Evolutionary conservation across 2,888 invertebrate genomes (phyloP), one percentile per base, ranked within the genome.

Genomic region (Coecobrya sp.): DNA sequence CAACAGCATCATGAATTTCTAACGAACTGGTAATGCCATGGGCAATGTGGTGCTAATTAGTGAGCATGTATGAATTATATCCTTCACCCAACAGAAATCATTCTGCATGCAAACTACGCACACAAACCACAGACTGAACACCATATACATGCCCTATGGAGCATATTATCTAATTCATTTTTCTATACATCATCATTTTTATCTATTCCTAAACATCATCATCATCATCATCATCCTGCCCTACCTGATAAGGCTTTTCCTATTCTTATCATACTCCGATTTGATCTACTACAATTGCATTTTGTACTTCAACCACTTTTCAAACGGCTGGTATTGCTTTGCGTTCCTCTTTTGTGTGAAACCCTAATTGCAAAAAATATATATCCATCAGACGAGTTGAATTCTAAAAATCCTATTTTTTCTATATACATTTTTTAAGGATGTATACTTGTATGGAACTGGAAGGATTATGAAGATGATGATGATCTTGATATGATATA

Each of bases 41-140:
- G 92, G 92, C 92, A 92, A 92, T 76, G 52, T 85, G 79, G 79
- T 89, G 89, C 92, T 92, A 92, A 92, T 92, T 92, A 92, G 92
- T 88, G 84, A 88, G 88, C 84, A 85, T 81, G 82, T 70, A 91
- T 59, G 81, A 86, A 81, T 55, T 79, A 52, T 65, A 86, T 30
- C 65, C 45, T 49, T 45, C 22, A 27, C 36, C 19, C 82, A 82
- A 42, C 59, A 82, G 36, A 82, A 82, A 62, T 59, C 59, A 76
- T 25, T 76, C 76, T 76, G 76, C 49, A 49, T 76, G 30, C 76
- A 76, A 2, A 49, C 22, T 25, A 76, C 4, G 10, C 30, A 27
- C 11, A 42, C 36, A n/a, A 5, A 70, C 42, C 70, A 36, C 27
- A 45, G 19, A 45, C 10, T 25, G 49, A 45, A 76, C 76, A 49